These are phyloP conservation scores for Cheilosia soror DNA, from an alignment of 2,888 invertebrate genomes.

Conservation along the genomic window DNA sequence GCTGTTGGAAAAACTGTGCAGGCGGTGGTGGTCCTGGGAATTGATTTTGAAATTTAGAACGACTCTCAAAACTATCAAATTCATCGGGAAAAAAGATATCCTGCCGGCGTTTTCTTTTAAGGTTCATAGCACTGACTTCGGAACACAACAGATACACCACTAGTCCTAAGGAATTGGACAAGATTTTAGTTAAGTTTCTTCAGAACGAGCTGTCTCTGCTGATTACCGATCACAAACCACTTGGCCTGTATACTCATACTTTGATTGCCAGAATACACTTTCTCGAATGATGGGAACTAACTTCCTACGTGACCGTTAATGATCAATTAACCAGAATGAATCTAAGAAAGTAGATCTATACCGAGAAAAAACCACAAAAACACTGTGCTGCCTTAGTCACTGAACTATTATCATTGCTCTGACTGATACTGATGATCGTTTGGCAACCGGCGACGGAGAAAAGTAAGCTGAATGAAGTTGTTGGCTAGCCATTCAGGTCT, in stretches of 20 bases:
- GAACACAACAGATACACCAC: conserved; percentile 22
- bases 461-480: neutral
- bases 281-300: conserved; percentile 1
- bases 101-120: conserved; percentile 32
- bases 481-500: neutral
- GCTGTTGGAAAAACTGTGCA: conserved; percentile 3
- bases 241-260: neutral
- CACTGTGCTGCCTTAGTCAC: conserved; percentile 5
- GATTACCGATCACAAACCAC: conserved; percentile 34
- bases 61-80: neutral
- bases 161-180: neutral
- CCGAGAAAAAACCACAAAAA: neutral
- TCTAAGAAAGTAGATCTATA: neutral
- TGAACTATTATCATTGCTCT: neutral
- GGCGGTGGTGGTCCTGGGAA: neutral
- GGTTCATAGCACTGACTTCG: neutral
- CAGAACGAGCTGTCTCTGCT: neutral
- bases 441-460: neutral
- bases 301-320: neutral
- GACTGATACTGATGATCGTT: neutral
- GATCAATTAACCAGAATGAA: neutral
- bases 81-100: conserved; percentile 58
- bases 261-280: neutral
- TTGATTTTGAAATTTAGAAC: neutral
- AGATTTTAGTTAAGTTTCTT: neutral